Conservation (phyloP, 37 sponge, comb jelly and placozoan genomes). For the Ephydatia muelleri region DNA sequence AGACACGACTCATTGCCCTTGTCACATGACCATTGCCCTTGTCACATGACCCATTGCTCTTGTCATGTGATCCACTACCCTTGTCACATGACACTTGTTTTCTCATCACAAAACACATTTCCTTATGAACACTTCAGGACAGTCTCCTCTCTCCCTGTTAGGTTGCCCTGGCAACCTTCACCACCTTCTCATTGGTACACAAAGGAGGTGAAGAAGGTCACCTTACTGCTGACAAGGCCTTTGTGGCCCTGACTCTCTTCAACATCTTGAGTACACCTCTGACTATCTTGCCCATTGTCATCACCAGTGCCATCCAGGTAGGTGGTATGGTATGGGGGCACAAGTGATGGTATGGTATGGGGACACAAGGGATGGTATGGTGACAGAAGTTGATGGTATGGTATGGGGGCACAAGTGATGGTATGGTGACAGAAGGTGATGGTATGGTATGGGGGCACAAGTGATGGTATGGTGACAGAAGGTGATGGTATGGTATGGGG, state of each 20-base stretch:
- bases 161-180: slow-evolving; percentile 95
- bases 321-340: slow-evolving; percentile 5
- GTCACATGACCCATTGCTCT: too few relatives aligned
- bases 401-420: not conserved
- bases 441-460: slow-evolving; percentile 4
- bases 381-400: not conserved
- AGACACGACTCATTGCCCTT: too few relatives aligned
- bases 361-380: not conserved
- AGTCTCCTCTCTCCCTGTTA: too few relatives aligned
- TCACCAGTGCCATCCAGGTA: slow-evolving; percentile 78
- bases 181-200: slow-evolving; percentile 70
- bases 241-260: slow-evolving; percentile 97
- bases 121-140: too few relatives aligned
- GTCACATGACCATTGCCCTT: too few relatives aligned
- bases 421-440: slow-evolving; percentile 44
- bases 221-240: slow-evolving; percentile 88
- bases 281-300: slow-evolving; percentile 85
- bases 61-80: too few relatives aligned
- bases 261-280: slow-evolving; percentile 95
- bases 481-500: too few relatives aligned
- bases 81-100: not conserved
- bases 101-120: not conserved
- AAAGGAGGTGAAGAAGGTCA: slow-evolving; percentile 11
- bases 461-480: too few relatives aligned
- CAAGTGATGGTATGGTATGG: not conserved